Conservation (phyloP, 2,888 invertebrate species). For the Eristalis pertinax region DNA sequence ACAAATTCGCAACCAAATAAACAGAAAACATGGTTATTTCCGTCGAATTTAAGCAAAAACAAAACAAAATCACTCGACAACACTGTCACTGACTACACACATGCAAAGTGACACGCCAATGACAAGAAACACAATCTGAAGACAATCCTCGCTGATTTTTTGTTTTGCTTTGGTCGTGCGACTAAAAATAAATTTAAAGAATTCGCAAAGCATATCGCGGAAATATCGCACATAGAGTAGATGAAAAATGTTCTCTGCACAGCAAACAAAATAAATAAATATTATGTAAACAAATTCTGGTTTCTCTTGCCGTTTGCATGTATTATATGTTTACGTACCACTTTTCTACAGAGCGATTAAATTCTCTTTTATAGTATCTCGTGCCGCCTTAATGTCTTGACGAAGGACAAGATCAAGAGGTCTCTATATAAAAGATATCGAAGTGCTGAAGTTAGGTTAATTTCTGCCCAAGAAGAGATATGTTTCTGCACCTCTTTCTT, state of each 20-base stretch:
- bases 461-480: too few species aligned
- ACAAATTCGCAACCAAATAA: neutral
- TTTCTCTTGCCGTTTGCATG: neutral
- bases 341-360: neutral
- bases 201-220: slow-evolving; percentile 30
- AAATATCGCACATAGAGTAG: slow-evolving; percentile 9
- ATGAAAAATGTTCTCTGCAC: neutral
- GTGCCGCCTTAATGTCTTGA: neutral
- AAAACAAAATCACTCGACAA: neutral
- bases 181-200: slow-evolving; percentile 42
- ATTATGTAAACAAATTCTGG: neutral
- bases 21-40: neutral
- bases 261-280: neutral
- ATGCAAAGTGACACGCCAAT: neutral
- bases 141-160: neutral
- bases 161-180: neutral
- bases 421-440: too few species aligned
- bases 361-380: neutral
- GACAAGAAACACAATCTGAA: neutral
- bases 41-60: neutral
- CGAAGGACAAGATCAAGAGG: neutral
- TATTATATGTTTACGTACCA: neutral
- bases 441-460: neutral
- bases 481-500: too few species aligned
- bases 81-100: neutral